A percentile compares a stretch with the other conserved stretches of the same genome.
These are phyloP conservation scores for Melitaea cinxia DNA, from an alignment of 1,140 invertebrate species.

Conservation along the genomic window DNA sequence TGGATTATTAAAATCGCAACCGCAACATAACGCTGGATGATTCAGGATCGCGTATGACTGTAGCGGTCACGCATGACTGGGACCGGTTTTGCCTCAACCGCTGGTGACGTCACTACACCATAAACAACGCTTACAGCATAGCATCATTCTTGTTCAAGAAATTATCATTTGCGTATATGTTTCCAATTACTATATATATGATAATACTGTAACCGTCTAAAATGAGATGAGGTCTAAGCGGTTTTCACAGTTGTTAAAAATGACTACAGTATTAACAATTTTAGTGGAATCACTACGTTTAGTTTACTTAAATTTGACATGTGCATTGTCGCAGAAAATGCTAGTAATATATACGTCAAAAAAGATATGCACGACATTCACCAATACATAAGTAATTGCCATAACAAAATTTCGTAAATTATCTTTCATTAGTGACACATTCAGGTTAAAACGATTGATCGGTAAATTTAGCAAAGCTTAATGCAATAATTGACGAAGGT, in stretches of 20 bases:
- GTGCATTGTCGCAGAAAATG: too few species aligned
- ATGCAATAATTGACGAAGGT: constrained; percentile 26
- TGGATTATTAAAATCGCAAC: constrained; percentile 14
- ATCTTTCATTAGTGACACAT: constrained; percentile 10
- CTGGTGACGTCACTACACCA: constrained; percentile 55
- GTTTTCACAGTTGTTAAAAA: too few species aligned
- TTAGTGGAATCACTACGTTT: too few species aligned
- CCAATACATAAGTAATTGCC: background rate
- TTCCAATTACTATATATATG: too few species aligned
- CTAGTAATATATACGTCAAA: background rate
- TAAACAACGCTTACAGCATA: constrained; percentile 18
- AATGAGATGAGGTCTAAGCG: too few species aligned
- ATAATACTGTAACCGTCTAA: too few species aligned
- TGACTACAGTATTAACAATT: too few species aligned
- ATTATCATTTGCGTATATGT: background rate
- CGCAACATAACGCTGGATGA: constrained; percentile 43
- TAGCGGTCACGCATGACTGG: constrained; percentile 64
- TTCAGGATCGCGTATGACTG: constrained; percentile 64
- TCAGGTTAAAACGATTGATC: constrained; percentile 16
- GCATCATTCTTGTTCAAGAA: constrained; percentile 6
- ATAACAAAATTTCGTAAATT: background rate
- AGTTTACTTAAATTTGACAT: too few species aligned
- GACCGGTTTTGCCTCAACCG: constrained; percentile 64
- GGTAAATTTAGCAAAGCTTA: constrained; percentile 15
- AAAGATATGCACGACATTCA: background rate